These are phyloP conservation scores for Acridotheres tristis DNA, from an alignment of 2,797 vertebrate species.

Conservation along the genomic window DNA sequence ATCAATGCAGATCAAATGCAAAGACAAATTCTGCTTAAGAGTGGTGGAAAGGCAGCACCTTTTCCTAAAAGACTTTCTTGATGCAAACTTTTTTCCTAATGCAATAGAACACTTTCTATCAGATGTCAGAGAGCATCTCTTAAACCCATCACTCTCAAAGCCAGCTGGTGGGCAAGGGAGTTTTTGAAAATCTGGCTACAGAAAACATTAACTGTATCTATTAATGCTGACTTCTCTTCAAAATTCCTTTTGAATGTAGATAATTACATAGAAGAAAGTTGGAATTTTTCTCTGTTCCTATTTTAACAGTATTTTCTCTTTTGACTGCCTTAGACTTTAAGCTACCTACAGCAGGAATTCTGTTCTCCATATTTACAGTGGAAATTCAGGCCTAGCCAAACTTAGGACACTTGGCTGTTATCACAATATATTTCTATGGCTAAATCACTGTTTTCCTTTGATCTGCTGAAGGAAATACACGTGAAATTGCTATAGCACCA, in stretches of 20 bases:
- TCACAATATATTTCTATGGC: background rate
- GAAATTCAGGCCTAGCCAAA: background rate
- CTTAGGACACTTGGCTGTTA: background rate
- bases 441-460: background rate
- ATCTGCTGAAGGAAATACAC: background rate
- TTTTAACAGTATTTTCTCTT: background rate
- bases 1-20: background rate
- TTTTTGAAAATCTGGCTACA: background rate
- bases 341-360: background rate
- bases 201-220: background rate
- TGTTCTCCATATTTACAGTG: background rate
- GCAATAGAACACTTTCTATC: background rate
- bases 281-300: background rate
- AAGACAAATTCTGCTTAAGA: background rate
- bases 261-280: background rate
- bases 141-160: background rate
- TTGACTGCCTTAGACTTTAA: background rate
- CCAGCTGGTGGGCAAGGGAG: background rate
- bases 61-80: background rate
- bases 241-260: background rate
- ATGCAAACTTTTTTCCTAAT: background rate
- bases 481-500: background rate
- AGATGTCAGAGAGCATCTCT: background rate
- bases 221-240: background rate
- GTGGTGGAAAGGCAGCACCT: background rate